These are phyloP conservation scores for Eudemis profundana DNA, from an alignment of 2,888 invertebrate species.

Conservation along the genomic window DNA sequence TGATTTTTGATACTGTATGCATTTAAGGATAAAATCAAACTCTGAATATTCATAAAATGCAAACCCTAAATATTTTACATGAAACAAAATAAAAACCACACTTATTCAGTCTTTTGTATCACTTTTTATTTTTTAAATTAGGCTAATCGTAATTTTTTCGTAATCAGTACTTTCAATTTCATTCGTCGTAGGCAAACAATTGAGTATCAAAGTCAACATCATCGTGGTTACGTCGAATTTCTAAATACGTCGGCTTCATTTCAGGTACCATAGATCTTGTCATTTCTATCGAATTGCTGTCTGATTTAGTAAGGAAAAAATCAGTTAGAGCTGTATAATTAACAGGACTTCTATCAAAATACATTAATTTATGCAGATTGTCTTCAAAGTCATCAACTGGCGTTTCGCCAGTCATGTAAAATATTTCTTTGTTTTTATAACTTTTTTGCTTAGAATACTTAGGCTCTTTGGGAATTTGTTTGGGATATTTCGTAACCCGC, in stretches of 20 bases:
- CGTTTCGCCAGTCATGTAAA: slow-evolving; percentile 16
- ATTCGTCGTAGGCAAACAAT: slow-evolving; percentile 1
- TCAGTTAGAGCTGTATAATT: slow-evolving; percentile 10
- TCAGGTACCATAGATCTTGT: slow-evolving; percentile 15
- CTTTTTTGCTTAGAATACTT: neutral
- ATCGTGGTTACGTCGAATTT: slow-evolving; percentile 9
- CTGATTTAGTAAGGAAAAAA: neutral
- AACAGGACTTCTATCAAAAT: neutral
- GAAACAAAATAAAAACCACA: no score
- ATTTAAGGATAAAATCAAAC: no score
- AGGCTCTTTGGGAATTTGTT: neutral
- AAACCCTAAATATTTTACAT: no score
- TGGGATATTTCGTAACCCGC: neutral
- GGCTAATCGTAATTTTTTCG: no score
- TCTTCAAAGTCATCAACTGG: slow-evolving; percentile 10
- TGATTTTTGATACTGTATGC: no score
- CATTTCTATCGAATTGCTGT: neutral
- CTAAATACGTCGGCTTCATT: neutral
- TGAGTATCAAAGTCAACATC: neutral
- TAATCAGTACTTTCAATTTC: no score
- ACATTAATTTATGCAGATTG: neutral
- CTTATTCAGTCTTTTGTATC: no score
- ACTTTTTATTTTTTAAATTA: no score
- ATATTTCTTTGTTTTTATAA: slow-evolving; percentile 6
- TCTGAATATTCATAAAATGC: no score